Base-by-base conservation (phyloP, 2,888 invertebrate species). In the Willowsia nigromaculata region DNA sequence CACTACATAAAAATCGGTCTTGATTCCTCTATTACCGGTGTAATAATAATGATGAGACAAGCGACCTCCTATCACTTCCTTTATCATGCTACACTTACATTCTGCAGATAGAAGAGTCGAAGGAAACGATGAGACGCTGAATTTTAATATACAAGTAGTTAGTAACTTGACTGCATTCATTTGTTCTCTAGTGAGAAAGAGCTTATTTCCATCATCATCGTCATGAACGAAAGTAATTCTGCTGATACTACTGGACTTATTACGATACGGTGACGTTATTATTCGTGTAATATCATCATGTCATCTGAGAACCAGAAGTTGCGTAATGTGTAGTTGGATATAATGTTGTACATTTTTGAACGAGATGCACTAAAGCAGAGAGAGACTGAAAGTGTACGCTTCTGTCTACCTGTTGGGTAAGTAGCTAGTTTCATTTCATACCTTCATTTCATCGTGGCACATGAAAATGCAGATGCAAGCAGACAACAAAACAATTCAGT, bases 61-160 rank as follows among this genome's bases (percentile, higher is more conserved):
- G 37, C 71, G 84, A 84, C 84, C 84, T 83, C 83, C 65, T 83
- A 80, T 80, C 80, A 80, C 80, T 80, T 80, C 80, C 56, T 80
- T 56, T 80, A 56, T 80, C 80, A 37, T 50, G 15, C 25, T 27
- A 37, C 65, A 71, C 68, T 18, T 5, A 71, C 18, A 40, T 22
- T 9, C 33, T 1, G 33, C 40, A 71, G 40, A 25, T 43, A 71
- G 47, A 43, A 56, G 56, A 56, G 71, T 15, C 11, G 47, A 71
- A 43, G 18, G 30, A 25, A 50, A 30, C n/a, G 25, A 25, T 13
- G 40, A 71, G 37, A 15, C 1, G n/a, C 2, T 40, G 40, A 71
- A 71, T 71, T 71, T 71, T 71, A 71, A 71, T 71, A 71, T 50
- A 13, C 53, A 78, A 53, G 74, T 74, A 74, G 74, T 27, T 47